Evolutionary conservation across 1,140 invertebrate genomes (phyloP), one percentile per base, ranked within the genome.

Genomic region (Brachionus manjavacas): DNA sequence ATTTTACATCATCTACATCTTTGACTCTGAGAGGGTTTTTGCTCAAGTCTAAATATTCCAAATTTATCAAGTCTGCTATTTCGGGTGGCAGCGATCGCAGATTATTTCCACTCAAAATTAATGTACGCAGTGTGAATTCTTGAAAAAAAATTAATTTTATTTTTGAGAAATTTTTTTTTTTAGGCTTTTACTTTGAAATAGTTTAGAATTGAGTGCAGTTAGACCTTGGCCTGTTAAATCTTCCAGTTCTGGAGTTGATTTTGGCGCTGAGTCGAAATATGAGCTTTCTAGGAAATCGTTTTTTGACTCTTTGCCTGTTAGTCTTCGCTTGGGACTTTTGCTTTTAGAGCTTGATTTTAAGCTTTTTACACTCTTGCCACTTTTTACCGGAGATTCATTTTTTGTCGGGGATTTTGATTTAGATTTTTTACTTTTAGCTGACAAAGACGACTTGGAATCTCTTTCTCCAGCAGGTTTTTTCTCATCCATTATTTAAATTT

Each of bases 21-120:
- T 85, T 87, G 46, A 88, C 87, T 12, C 87, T 86, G 43, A 90
- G 85, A n/a, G 88, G 87, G 52, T 88, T 90, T 66, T 86, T 86
- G 46, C 87, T 88, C 39, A 90, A 84, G 85, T 90, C 87, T 25
- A 90, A 85, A 85, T 87, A 87, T 28, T 84, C 86, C 8, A 90
- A 85, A 25, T 85, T 86, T 4, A 80, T 85, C 83, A 89, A 86
- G n/a, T 86, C 85, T 9, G 84, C 83, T 20, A 90, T 88, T 39
- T 88, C 88, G 11, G 86, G 41, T 46, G 89, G 88, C 3, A 90
- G 68, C 6, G 85, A 86, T 9, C 88, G 85, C n/a, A 90, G 76
- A 72, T 89, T 89, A 86, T 90, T 90, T 7, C 86, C 86, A 12
- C 87, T 86, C n/a, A 90, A 84, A 78, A 87, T 86, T 7, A 90